Evolutionary conservation across 30 jellyfish, hydroid and myxozoan genomes (phyloP).

Genomic region (Mastigias papua): DNA sequence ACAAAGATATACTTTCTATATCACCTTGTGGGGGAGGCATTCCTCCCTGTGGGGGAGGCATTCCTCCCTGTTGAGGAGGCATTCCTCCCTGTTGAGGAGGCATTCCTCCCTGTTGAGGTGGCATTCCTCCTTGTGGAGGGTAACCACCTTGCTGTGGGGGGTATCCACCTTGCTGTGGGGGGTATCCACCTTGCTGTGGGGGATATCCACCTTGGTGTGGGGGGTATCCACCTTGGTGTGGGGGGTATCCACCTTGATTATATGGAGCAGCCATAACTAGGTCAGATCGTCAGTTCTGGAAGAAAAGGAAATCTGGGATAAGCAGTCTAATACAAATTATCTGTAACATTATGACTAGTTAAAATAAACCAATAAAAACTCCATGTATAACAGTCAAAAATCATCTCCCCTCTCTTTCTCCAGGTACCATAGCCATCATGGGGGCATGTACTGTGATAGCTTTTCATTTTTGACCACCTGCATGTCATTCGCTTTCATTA

Average conservation of each 20-base stretch:
- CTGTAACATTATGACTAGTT: too few relatives aligned
- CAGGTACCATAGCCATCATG: too few relatives aligned
- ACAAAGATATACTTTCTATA: neutral
- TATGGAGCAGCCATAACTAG: neutral
- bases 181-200: conserved; percentile 54
- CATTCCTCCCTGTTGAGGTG: conserved; percentile 42
- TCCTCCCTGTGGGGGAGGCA: conserved; percentile 51
- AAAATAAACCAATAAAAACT: too few relatives aligned
- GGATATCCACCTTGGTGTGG: conserved; percentile 38
- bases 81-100: conserved; percentile 39
- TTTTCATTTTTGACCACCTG: too few relatives aligned
- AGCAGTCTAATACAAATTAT: too few relatives aligned
- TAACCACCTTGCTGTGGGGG: conserved; percentile 42
- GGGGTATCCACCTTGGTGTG: conserved; percentile 58
- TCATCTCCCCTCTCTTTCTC: too few relatives aligned
- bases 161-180: conserved; percentile 62
- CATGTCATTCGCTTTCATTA: too few relatives aligned
- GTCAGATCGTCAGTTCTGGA: neutral
- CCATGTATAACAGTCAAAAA: too few relatives aligned
- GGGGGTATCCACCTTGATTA: conserved; percentile 53
- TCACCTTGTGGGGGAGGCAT: conserved; percentile 44
- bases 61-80: conserved; percentile 48
- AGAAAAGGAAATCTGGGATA: too few relatives aligned
- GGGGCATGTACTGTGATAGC: too few relatives aligned
- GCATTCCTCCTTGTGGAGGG: conserved; percentile 33